Base-by-base conservation (phyloP, 2,888 invertebrate genomes). In the Argynnis bischoffii region DNA sequence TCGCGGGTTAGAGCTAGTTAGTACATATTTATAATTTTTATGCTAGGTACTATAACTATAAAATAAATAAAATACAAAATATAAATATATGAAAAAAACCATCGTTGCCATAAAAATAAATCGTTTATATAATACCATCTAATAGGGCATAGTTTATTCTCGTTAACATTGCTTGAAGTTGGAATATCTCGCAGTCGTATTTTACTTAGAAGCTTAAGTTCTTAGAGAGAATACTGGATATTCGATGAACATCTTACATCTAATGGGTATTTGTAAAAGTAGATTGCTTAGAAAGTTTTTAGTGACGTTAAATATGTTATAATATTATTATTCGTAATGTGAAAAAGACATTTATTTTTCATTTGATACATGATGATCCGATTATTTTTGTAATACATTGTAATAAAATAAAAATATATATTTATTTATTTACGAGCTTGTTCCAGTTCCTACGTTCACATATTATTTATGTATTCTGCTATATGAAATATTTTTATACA, bases 151-250 rank as follows among this genome's bases (percentile, higher is more conserved):
- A 51, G 61, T 61, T 61, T 48, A 59, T 48, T 59, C 26, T 59
- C 48, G 59, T 59, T 48, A 59, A 31, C 59, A 48, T 59, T 59
- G 26, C 59, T 59, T 59, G 26, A 59, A 59, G 59, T 59, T 59
- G 55, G 54, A 51, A 59, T 66, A 60, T 59, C 69, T 66, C 50
- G 31, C 63, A 55, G 66, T 66, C 59, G 63, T 69, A 66, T 66
- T 63, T 69, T 66, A 66, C 69, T 66, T 63, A 59, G 41, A 59
- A 64, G 69, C 57, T 69, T 66, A 66, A 57, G 63, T 69, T 55
- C 61, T 63, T 66, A 65, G 53, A 54, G 48, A 26, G 51, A 57
- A 64, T 59, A 59, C 46, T 47, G 55, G 59, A 50, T 69, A 55
- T 69, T 53, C 67, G 48, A 64, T 50, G 67, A 67, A 64, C 47